Evolutionary conservation across 2,888 invertebrate genomes (phyloP).

Genomic region (Drosophila setosimentum): DNA sequence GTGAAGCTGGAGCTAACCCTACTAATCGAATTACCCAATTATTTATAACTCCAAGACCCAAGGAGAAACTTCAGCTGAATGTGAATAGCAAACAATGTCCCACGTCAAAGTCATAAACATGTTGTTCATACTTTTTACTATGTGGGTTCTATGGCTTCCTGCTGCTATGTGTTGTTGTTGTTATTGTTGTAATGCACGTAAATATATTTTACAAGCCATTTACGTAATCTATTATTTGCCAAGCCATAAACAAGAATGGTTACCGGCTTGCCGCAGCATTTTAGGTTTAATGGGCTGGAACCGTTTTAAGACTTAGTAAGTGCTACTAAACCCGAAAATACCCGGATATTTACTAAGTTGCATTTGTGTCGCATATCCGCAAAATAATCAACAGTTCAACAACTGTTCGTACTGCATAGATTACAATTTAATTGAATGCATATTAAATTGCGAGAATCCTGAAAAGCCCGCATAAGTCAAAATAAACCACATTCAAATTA

Average conservation of each 20-base stretch:
- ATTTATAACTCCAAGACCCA: constrained; percentile 60
- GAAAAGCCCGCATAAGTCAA: constrained; percentile 37
- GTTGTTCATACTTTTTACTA: constrained; percentile 39
- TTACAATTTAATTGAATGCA: constrained; percentile 62
- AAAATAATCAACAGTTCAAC: constrained; percentile 9
- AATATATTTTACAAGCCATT: constrained; percentile 78
- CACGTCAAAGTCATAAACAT: constrained; percentile 52
- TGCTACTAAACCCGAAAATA: constrained; percentile 42
- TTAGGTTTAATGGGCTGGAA: constrained; percentile 50
- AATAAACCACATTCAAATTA: constrained; percentile 23
- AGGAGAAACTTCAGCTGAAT: constrained; percentile 7
- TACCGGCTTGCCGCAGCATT: constrained; percentile 43
- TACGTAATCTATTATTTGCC: constrained; percentile 77
- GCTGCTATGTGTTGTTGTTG: constrained; percentile 1
- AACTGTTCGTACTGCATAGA: constrained; percentile 48
- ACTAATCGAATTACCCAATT: constrained; percentile 58
- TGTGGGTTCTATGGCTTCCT: background rate
- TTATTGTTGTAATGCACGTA: constrained; percentile 39
- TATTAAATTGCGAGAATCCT: constrained; percentile 11
- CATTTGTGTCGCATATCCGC: constrained; percentile 10
- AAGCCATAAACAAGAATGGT: constrained; percentile 61
- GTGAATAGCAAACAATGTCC: constrained; percentile 21
- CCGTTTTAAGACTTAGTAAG: constrained; percentile 55
- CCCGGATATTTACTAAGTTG: background rate
- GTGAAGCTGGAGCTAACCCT: constrained; percentile 5